These are phyloP conservation scores for Agrilus planipennis DNA, from an alignment of 1,140 invertebrate genomes.

Conservation along the genomic window DNA sequence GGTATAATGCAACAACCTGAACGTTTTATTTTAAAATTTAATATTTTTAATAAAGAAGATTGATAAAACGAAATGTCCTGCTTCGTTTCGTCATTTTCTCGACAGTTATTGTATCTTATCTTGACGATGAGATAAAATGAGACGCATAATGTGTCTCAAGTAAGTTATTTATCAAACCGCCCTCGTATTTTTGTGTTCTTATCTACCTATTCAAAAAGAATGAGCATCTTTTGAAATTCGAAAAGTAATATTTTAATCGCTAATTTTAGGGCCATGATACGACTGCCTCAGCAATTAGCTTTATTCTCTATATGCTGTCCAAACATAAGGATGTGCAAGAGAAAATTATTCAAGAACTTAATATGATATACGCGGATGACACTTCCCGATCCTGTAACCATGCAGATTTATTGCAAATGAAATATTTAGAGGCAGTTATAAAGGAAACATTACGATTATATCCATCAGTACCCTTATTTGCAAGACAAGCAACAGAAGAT, in stretches of 20 bases:
- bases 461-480: constrained; percentile 48
- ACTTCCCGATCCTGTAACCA: constrained; percentile 33
- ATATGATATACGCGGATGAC: constrained; percentile 39
- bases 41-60: too few species aligned
- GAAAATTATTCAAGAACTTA: constrained; percentile 47
- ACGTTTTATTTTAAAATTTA: too few species aligned
- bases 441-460: constrained; percentile 49
- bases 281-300: constrained; percentile 49
- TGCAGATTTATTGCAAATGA: constrained; percentile 43
- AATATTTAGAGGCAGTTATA: constrained; percentile 47
- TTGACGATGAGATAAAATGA: too few species aligned
- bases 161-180: too few species aligned
- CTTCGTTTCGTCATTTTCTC: too few species aligned
- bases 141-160: too few species aligned
- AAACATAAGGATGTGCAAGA: constrained; percentile 36
- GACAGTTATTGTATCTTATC: too few species aligned
- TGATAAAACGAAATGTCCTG: too few species aligned
- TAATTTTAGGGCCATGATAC: constrained; percentile 48
- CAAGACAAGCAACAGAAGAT: constrained; percentile 31
- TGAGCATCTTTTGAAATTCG: too few species aligned
- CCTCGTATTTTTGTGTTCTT: too few species aligned
- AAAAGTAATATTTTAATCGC: neutral
- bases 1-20: too few species aligned
- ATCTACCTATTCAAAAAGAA: too few species aligned
- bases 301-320: constrained; percentile 40